Base-by-base conservation (phyloP, 1,140 invertebrate genomes). In the Lordiphosa clarofinis region DNA sequence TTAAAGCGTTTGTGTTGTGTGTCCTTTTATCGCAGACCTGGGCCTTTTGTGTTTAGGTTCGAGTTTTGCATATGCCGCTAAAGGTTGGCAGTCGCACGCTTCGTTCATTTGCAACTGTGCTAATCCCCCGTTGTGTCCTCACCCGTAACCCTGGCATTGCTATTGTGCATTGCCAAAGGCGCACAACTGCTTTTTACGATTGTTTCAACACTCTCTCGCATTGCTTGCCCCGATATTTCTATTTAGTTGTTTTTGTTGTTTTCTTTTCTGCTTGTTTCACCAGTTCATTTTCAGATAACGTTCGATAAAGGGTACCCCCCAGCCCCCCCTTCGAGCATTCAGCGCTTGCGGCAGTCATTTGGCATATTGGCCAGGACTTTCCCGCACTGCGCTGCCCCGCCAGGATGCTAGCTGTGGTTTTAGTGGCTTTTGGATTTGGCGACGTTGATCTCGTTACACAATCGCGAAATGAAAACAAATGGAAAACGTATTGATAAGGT, bases 381-480 rank as follows among this genome's bases (percentile, higher is more conserved):
- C 15, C 36, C 19, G n/a, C 12, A 13, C 5, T 31, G n/a, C 12
- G 10, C 5, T 31, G 44, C 12, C 50, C 49, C 24, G 49, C 28
- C 61, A 42, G 48, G 47, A 46, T 56, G 71, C 37, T 72, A 56
- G 44, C 42, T 82, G 76, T 60, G 68, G 76, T 73, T 84, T 73
- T 73, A 78, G 78, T 84, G 78, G 78, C 73, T 84, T 84, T 84
- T 72, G 60, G 78, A 82, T 82, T 82, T 82, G 76, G 76, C 76
- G 76, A 73, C 56, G 73, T 62, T 84, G 78, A 84, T 84, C 78
- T 84, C 69, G 78, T 78, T 84, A 78, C 78, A 73, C 64, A 84
- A 84, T 84, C 78, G 73, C 70, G 84, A 84, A 84, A 84, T 84
- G 73, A 84, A 84, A 84, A 84, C 78, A 84, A 84, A 84, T 84